phyloP scores from a whole-genome alignment of 2,797 vertebrate species.

The Champsocephalus esox region DNA sequence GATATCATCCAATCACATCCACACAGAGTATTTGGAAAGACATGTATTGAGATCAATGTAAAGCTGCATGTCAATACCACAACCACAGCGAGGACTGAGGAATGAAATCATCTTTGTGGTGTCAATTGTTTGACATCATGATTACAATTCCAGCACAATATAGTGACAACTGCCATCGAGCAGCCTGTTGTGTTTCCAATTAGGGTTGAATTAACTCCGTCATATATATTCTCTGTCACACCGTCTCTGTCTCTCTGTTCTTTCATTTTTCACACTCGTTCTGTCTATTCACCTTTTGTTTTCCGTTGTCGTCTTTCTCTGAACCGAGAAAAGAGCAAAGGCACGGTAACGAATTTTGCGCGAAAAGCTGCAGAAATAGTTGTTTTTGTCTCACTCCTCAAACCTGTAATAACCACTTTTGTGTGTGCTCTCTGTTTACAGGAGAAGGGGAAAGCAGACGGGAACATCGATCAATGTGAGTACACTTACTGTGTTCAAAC shows the following conservation, averaged over 20 bases:
- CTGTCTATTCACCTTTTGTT: slow-evolving; percentile 31
- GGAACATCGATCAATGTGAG: slow-evolving; percentile 82
- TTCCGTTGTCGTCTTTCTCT: slow-evolving; percentile 30
- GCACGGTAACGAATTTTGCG: slow-evolving; percentile 38
- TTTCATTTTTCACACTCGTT: slow-evolving; percentile 17
- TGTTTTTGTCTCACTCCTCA: slow-evolving; percentile 58
- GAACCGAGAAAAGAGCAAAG: slow-evolving; percentile 31
- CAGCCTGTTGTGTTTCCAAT: slow-evolving; percentile 43
- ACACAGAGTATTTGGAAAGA: slow-evolving; percentile 9
- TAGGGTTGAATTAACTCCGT: slow-evolving; percentile 35
- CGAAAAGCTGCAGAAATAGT: slow-evolving; percentile 49
- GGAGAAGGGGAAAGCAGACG: slow-evolving; percentile 76
- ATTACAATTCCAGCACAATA: slow-evolving; percentile 33
- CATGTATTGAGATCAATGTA: slow-evolving; percentile 3
- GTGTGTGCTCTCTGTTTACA: slow-evolving; percentile 78
- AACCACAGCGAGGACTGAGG: slow-evolving; percentile 3
- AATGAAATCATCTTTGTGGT: slow-evolving; percentile 4
- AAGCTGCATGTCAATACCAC: slow-evolving; percentile 16
- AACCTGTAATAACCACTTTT: slow-evolving; percentile 75
- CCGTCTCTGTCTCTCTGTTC: not conserved
- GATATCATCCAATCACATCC: not conserved
- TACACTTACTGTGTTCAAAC: slow-evolving; percentile 75
- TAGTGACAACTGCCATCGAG: slow-evolving; percentile 32
- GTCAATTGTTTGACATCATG: slow-evolving; percentile 16
- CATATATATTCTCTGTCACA: slow-evolving; percentile 16